These are phyloP conservation scores for Zonitis immaculata DNA, from an alignment of 2,888 invertebrate genomes.

Conservation along the genomic window DNA sequence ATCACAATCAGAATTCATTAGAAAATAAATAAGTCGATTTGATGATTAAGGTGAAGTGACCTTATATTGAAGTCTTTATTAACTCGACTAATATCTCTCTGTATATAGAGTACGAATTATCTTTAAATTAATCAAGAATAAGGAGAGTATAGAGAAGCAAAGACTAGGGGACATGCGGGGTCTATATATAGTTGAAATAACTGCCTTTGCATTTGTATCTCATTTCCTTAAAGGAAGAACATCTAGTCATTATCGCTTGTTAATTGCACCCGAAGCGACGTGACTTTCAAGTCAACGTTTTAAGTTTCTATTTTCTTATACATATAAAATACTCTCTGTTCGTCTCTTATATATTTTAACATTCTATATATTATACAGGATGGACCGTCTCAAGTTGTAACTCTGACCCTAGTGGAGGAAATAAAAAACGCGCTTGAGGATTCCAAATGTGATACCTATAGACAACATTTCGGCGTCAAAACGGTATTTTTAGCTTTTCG, in stretches of 20 bases:
- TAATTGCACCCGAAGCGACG: conserved; percentile 14
- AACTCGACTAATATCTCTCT: background rate
- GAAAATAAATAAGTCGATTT: too few species aligned
- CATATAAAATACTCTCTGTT: too few species aligned
- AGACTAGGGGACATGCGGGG: conserved; percentile 9
- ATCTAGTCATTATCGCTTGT: conserved; percentile 16
- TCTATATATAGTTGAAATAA: conserved; percentile 11
- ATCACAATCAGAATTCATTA: background rate
- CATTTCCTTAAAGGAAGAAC: conserved; percentile 17
- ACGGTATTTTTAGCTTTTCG: too few species aligned
- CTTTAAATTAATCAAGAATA: conserved; percentile 19
- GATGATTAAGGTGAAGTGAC: background rate
- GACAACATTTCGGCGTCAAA: too few species aligned
- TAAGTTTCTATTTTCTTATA: background rate
- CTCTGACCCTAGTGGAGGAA: too few species aligned
- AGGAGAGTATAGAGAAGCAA: background rate
- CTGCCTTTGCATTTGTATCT: conserved; percentile 19
- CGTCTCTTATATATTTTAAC: too few species aligned
- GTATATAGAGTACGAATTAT: conserved; percentile 7
- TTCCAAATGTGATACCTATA: too few species aligned
- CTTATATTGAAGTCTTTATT: background rate
- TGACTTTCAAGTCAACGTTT: conserved; percentile 1
- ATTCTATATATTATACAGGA: too few species aligned
- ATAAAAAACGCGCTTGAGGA: too few species aligned
- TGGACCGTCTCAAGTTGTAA: too few species aligned